Conservation (phyloP, 1,140 invertebrate species). For the Lepidurus packardi region DNA sequence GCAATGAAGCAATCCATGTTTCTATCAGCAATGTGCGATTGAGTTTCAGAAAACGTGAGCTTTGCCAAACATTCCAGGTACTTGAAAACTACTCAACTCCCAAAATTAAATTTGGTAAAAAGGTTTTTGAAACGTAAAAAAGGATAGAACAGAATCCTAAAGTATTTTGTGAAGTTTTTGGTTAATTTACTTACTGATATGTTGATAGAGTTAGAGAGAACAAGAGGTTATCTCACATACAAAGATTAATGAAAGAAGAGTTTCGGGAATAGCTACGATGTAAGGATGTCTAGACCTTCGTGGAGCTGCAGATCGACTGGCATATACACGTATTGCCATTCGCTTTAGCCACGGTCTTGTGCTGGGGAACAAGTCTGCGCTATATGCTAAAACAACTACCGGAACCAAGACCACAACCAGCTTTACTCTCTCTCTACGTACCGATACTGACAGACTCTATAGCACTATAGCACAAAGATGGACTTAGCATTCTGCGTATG, state of each 20-base stretch:
- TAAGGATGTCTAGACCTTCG: neutral
- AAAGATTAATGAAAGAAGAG: neutral
- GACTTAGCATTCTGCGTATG: no score
- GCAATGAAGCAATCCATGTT: no score
- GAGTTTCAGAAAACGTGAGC: no score
- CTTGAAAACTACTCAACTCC: no score
- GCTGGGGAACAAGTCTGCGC: neutral
- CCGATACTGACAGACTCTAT: no score
- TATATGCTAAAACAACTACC: neutral
- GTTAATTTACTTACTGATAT: conserved; percentile 9
- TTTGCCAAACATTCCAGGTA: no score
- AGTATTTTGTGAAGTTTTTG: neutral
- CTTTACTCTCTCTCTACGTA: no score
- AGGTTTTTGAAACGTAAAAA: no score
- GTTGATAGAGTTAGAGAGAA: neutral
- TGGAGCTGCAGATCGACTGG: neutral
- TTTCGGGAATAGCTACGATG: neutral
- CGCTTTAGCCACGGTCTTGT: neutral
- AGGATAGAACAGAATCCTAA: neutral
- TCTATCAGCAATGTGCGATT: no score
- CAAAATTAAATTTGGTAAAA: no score
- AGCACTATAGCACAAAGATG: no score
- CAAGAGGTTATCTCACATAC: neutral
- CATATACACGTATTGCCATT: neutral
- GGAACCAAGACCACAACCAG: no score